These are phyloP conservation scores for Laterallus jamaicensis DNA, from an alignment of 2,113 vertebrate genomes.

Conservation along the genomic window DNA sequence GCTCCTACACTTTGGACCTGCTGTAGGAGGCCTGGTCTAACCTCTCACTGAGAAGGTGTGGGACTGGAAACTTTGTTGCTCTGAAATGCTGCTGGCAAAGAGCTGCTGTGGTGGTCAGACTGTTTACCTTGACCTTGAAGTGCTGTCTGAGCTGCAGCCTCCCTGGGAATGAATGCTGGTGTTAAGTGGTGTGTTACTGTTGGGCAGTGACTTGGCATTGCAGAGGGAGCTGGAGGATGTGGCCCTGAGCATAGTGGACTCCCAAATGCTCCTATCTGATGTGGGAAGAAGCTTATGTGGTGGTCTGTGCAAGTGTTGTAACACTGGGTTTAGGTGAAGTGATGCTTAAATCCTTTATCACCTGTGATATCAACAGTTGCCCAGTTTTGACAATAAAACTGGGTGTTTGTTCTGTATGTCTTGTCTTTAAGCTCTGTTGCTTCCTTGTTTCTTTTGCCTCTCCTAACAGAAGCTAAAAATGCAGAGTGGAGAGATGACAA, in stretches of 20 bases:
- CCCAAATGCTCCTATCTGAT: neutral
- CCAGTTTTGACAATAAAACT: neutral
- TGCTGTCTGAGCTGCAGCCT: neutral
- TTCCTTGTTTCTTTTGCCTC: neutral
- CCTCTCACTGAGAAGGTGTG: neutral
- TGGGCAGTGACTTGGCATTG: neutral
- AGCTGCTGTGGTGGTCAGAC: neutral
- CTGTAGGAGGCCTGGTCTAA: neutral
- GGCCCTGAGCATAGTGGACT: neutral
- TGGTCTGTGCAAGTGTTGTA: neutral
- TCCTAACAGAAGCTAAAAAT: conserved; percentile 88
- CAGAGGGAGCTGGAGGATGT: neutral
- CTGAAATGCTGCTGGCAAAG: neutral
- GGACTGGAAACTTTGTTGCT: neutral
- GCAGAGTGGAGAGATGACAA: conserved; percentile 83
- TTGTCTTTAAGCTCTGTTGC: neutral
- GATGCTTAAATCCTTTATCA: neutral
- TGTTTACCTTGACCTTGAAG: neutral
- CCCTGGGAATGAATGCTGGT: neutral
- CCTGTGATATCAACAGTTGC: neutral
- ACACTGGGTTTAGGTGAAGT: neutral
- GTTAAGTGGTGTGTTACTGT: neutral
- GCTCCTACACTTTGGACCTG: neutral
- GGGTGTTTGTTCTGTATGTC: neutral
- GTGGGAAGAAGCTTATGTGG: neutral